These are phyloP conservation scores for Aromia moschata DNA, from an alignment of 2,888 invertebrate species.

Conservation along the genomic window DNA sequence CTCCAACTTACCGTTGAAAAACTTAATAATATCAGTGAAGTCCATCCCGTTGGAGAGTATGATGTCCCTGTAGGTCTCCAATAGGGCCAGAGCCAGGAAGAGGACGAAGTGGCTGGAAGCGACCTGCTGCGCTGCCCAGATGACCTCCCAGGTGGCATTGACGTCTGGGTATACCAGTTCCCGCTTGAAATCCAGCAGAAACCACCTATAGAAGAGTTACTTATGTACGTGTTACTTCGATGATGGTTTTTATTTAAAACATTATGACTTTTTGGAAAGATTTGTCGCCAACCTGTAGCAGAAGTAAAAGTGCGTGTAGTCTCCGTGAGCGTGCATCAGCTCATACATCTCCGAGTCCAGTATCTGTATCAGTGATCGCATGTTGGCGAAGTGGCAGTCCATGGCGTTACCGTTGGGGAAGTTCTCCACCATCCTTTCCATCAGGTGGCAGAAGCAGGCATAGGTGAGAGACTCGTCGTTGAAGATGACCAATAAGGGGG, in stretches of 20 bases:
- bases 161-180: constrained; percentile 93
- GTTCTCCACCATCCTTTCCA: constrained; percentile 90
- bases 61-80: constrained; percentile 93
- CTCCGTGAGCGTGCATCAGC: constrained; percentile 93
- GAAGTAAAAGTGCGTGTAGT: constrained; percentile 97
- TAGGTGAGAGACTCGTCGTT: constrained; percentile 92
- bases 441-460: constrained; percentile 89
- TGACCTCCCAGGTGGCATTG: constrained; percentile 94
- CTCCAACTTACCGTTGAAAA: constrained; percentile 90
- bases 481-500: constrained; percentile 90
- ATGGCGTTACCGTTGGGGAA: constrained; percentile 93
- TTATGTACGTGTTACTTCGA: not conserved
- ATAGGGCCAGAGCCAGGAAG: constrained; percentile 89
- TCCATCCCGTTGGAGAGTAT: constrained; percentile 96
- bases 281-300: constrained; percentile 75
- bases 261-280: not conserved
- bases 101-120: constrained; percentile 91
- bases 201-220: constrained; percentile 74
- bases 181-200: constrained; percentile 93
- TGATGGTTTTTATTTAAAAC: not conserved
- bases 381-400: constrained; percentile 96
- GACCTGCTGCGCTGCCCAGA: constrained; percentile 92
- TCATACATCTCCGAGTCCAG: constrained; percentile 94
- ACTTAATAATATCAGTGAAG: constrained; percentile 97
- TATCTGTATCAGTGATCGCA: constrained; percentile 89